phyloP scores from a whole-genome alignment of 2,888 invertebrate species.

The Amblyjoppa proteus region DNA sequence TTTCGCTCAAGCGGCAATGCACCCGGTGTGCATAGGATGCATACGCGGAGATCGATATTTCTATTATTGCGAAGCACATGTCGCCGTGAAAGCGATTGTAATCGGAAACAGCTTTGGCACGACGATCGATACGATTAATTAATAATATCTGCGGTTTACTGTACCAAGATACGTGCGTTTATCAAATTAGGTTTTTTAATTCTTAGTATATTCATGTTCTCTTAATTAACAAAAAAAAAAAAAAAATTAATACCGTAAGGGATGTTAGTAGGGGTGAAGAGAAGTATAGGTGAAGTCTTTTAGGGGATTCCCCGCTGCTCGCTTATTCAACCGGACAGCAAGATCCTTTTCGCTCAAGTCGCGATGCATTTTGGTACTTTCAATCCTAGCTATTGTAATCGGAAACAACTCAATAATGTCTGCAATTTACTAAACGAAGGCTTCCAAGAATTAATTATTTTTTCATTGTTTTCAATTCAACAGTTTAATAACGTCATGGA shows the following conservation, averaged over 20 bases:
- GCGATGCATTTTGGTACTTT: too few relatives aligned
- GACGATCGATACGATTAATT: slow-evolving; percentile 57
- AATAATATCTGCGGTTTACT: slow-evolving; percentile 27
- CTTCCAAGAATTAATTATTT: too few relatives aligned
- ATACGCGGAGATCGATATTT: slow-evolving; percentile 56
- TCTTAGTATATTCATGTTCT: background rate
- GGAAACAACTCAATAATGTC: too few relatives aligned
- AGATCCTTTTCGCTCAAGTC: slow-evolving; percentile 3
- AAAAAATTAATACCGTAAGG: background rate
- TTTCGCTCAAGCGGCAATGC: slow-evolving; percentile 31
- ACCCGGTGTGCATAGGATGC: slow-evolving; percentile 38
- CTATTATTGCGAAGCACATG: slow-evolving; percentile 60
- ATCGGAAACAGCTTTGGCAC: slow-evolving; percentile 25
- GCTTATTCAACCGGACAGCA: background rate
- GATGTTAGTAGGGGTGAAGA: background rate
- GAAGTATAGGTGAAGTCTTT: background rate
- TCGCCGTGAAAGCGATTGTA: slow-evolving; percentile 45
- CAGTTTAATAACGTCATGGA: too few relatives aligned
- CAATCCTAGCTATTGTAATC: too few relatives aligned
- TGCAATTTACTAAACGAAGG: too few relatives aligned
- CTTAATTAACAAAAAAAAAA: background rate
- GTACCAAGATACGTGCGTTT: slow-evolving; percentile 1
- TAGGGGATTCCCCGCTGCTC: background rate
- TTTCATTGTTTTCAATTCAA: too few relatives aligned
- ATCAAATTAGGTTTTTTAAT: background rate